Evolutionary conservation across 1,140 invertebrate genomes (phyloP).

Genomic region (Lepeophtheirus salmonis): DNA sequence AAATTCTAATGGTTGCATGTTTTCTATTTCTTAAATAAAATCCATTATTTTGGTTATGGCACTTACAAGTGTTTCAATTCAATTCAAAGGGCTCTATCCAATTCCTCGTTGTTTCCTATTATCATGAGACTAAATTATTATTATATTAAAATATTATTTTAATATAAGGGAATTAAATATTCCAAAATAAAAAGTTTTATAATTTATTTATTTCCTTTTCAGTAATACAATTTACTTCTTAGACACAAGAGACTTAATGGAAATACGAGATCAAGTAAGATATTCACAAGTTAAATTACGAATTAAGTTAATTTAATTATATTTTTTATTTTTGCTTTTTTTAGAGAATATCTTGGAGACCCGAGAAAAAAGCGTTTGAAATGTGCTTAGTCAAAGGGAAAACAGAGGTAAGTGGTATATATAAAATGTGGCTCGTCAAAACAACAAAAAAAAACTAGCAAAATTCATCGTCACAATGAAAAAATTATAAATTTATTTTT

Average conservation of each 20-base stretch:
- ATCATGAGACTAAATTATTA: too few species aligned
- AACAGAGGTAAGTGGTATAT: constrained; percentile 8
- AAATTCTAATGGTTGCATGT: too few species aligned
- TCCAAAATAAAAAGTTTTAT: too few species aligned
- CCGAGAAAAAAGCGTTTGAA: constrained; percentile 6
- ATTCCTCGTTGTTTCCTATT: too few species aligned
- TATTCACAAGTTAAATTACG: neutral
- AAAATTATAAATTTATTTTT: neutral
- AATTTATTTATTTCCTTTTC: neutral
- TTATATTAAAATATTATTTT: too few species aligned
- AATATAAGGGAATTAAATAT: too few species aligned
- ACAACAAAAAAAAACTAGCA: neutral
- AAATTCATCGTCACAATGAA: neutral
- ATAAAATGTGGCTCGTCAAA: neutral
- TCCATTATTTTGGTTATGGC: too few species aligned
- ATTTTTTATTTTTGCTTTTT: neutral
- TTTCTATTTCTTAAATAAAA: too few species aligned
- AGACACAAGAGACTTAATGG: neutral
- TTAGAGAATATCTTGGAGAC: constrained; percentile 14
- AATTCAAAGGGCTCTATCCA: too few species aligned
- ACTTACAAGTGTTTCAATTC: too few species aligned
- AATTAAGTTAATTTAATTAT: neutral
- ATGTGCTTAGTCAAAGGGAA: constrained; percentile 17
- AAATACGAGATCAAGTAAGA: neutral
- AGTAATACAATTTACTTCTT: constrained; percentile 13